Base-by-base conservation (phyloP, 2,888 invertebrate genomes). In the Melanargia galathea region DNA sequence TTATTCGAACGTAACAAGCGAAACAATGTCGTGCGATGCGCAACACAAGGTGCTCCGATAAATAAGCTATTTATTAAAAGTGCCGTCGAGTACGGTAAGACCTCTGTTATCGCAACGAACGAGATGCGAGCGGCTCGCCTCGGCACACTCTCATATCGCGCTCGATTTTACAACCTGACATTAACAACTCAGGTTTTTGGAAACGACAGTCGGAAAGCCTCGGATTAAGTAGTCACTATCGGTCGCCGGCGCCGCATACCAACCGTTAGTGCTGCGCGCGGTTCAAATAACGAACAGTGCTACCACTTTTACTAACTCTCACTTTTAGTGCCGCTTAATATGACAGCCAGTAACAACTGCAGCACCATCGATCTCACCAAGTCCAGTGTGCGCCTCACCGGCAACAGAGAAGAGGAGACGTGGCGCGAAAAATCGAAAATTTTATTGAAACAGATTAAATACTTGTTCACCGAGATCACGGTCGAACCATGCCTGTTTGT, bases 401-500 rank as follows among this genome's bases (percentile, higher is more conserved):
- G 79, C 7, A 71, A 71, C 62, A 70, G 69, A 6, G 75, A 76
- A 40, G 77, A 73, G 30, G 70, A 73, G 60, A 79, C 84, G 65
- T 84, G 83, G 82, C 80, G 76, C 60, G 87, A 87, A 71, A 82
- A 82, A 74, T 81, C 79, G 10, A 90, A 89, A 68, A 73, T 70
- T 16, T 60, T 75, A 4, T 70, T 90, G 66, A 90, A 89, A 73
- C 77, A 76, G 45, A 70, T 94, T 16, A 86, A 83, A 70, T 72
- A 73, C 71, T 74, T 83, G 63, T 75, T 86, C 38, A 76, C 77
- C 2, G 90, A 91, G 73, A 89, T 86, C 1, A 94, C 94, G 0
- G 94, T 95, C 1, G 95, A 95, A 72, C 95, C 95, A 10, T 93
- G 95, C 72, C 78, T 95, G 68, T 93, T 94, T 67, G 87, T 92